Evolutionary conservation across 2,888 invertebrate genomes (phyloP).

Genomic region (Mayetiola destructor): DNA sequence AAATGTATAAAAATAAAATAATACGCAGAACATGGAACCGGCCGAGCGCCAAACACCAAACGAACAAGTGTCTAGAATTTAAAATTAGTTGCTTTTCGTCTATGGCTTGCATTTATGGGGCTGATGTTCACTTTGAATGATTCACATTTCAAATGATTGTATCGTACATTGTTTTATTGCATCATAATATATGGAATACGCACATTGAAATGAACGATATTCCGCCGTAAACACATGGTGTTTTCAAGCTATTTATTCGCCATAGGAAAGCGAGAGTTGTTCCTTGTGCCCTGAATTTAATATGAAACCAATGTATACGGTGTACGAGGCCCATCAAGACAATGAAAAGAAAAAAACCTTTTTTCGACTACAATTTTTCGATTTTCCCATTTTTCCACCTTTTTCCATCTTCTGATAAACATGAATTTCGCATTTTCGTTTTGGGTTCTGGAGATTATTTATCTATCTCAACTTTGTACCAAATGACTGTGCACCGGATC

Average conservation of each 20-base stretch:
- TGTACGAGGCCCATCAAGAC: too few species aligned
- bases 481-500: background rate
- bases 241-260: too few species aligned
- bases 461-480: background rate
- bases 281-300: background rate
- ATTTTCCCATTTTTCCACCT: conserved; percentile 5
- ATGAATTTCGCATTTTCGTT: background rate
- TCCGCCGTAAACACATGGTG: too few species aligned
- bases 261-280: too few species aligned
- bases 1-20: too few species aligned
- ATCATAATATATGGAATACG: background rate
- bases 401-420: background rate
- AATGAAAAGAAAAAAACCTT: background rate
- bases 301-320: too few species aligned
- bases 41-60: background rate
- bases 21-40: too few species aligned
- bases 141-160: too few species aligned
- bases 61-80: conserved; percentile 7
- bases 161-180: background rate
- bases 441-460: background rate
- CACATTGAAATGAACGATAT: background rate
- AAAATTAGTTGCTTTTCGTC: background rate
- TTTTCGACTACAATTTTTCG: too few species aligned
- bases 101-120: background rate
- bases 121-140: background rate